Base-by-base conservation (phyloP, 2,113 vertebrate genomes). In the Micromys minutus region DNA sequence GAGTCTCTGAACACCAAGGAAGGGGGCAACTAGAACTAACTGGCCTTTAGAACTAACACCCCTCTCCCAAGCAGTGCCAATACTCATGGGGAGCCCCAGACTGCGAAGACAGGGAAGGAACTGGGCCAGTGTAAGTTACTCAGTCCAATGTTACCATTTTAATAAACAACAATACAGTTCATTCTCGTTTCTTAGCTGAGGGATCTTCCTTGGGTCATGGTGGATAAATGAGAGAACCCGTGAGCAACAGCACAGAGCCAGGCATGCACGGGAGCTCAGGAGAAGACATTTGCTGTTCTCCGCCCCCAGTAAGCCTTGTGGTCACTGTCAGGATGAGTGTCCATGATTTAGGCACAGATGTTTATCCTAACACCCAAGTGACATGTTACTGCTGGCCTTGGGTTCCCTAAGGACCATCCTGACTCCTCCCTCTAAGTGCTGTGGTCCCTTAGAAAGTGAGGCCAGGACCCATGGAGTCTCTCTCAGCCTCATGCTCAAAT, bases 71-170 rank as follows among this genome's bases (percentile, higher is more conserved):
- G 31, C 16, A 24, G 83, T 45, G 36, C 13, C 22, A 16, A 69
- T 39, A 76, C 50, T 42, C 3, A 7, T 2, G n/a, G 55, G 17
- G 6, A 52, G 45, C 26, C 31, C 71, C 19, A 47, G 79, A 87
- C 8, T 39, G 7, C 0, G 7, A 13, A 13, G 7, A 3, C 26
- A 1, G 22, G 26, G 45, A 71, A 45, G 31, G 4, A 10, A 10
- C 63, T 21, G 24, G 24, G n/a, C 16, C 71, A 39, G 31, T 10
- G 34, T 1, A 89, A 21, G 36, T 34, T 31, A n/a, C 36, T 87
- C 52, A 26, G 84, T 5, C n/a, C 47, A 77, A 17, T 24, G 31
- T 31, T n/a, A 55, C 12, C 87, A 75, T 21, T 42, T 74, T 84
- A 13, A 63, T 19, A 79, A 80, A 47, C 42, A 16, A 42, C 74